A percentile compares a stretch with the other conserved stretches of the same genome.
Evolutionary conservation across 2,888 invertebrate genomes (phyloP).

Genomic region (Tetrapedia diversipes): DNA sequence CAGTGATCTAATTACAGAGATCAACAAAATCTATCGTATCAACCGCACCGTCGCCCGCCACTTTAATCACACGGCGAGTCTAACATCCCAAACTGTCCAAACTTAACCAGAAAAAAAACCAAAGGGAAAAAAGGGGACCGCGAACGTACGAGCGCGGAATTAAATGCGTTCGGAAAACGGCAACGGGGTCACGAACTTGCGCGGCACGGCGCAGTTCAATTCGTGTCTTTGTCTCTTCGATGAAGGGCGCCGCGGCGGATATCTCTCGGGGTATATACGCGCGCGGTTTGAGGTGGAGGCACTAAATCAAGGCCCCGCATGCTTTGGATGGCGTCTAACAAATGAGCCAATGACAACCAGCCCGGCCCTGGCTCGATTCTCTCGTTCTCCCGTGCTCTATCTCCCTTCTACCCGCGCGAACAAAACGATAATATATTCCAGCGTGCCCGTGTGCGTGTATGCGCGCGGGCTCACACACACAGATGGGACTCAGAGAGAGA

Average conservation of each 20-base stretch:
- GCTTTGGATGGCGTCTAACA: slow-evolving; percentile 83
- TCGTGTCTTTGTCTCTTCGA: slow-evolving; percentile 79
- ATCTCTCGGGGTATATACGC: slow-evolving; percentile 72
- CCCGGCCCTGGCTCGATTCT: slow-evolving; percentile 74
- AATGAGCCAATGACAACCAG: slow-evolving; percentile 83
- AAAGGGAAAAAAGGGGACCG: neutral
- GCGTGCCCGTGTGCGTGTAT: slow-evolving; percentile 55
- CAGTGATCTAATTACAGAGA: too few relatives aligned
- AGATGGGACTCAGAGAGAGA: too few relatives aligned
- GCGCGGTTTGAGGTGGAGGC: slow-evolving; percentile 78
- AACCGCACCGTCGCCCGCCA: too few relatives aligned
- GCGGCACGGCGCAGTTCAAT: slow-evolving; percentile 70
- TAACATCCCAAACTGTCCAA: too few relatives aligned
- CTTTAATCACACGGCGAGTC: too few relatives aligned
- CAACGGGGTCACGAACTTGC: slow-evolving; percentile 74
- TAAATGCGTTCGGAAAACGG: slow-evolving; percentile 53
- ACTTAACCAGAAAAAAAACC: too few relatives aligned
- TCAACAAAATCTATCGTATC: too few relatives aligned
- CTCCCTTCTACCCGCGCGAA: slow-evolving; percentile 74
- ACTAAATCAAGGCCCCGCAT: slow-evolving; percentile 83
- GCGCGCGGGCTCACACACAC: too few relatives aligned
- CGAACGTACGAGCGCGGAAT: slow-evolving; percentile 38
- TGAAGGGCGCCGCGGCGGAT: slow-evolving; percentile 75
- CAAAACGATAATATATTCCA: slow-evolving; percentile 83
- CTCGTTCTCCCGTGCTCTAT: slow-evolving; percentile 66